Evolutionary conservation across 2,113 vertebrate species (phyloP), one percentile per base, ranked within the genome.

Genomic region (Raja brachyura): DNA sequence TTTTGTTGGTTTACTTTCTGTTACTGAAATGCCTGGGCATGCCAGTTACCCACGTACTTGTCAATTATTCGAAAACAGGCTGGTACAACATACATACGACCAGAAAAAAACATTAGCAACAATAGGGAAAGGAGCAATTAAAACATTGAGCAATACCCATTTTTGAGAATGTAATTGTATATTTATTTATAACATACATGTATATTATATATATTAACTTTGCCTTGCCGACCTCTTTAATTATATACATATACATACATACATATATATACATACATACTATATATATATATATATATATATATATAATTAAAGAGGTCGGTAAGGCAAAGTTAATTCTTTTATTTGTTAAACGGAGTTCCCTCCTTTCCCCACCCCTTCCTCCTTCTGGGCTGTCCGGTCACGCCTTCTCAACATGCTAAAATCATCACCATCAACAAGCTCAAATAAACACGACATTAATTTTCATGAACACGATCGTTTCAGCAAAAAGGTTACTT

Each of bases 361-460:
- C 96, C 97, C 97, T 97, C 97, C 97, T 96, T 96, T 96, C 96
- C 94, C 97, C 97, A 96, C 97, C 97, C 97, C 96, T 97, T 97
- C 97, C 97, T 97, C 97, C 98, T 98, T 95, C 96, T 96, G 97
- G 97, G 97, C 96, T 96, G 97, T 95, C 96, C 97, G 96, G 97
- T 96, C 97, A 98, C 97, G 97, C 98, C 98, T 97, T 97, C 95
- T 96, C 97, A 97, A 97, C 98, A 97, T 96, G 97, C 97, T 96
- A 96, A 97, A 97, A 96, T 97, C 96, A 97, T 95, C 97, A 96
- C 96, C 96, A 97, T 96, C 94, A 94, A 94, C 96, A 95, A 95
- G 94, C 94, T 56, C 95, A 94, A 96, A 96, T 96, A 96, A 96
- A 96, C 96, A 95, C 95, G 95, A 96, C 96, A 96, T 97, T 97